phyloP scores from a whole-genome alignment of 2,113 vertebrate genomes.

The Haliaeetus leucogaster region DNA sequence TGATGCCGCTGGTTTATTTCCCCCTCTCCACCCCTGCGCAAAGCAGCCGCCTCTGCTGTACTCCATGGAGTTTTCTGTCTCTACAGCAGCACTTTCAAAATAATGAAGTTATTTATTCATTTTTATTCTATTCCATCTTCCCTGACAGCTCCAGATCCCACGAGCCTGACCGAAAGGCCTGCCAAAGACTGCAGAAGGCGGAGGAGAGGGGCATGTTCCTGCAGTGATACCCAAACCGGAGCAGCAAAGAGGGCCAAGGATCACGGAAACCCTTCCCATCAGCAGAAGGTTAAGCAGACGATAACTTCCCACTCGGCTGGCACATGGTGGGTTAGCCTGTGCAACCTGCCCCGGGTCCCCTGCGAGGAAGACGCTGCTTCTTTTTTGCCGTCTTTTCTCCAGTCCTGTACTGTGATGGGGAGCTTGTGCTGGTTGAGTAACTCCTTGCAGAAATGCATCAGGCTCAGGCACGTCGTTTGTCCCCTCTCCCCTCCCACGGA shows the following conservation, averaged over 20 bases:
- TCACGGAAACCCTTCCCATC: neutral
- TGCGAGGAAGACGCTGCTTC: neutral
- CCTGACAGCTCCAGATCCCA: neutral
- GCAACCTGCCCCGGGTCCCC: rapidly evolving
- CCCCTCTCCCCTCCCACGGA: neutral
- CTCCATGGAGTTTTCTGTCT: neutral
- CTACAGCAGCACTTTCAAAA: neutral
- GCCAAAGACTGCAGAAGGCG: neutral
- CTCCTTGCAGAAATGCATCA: neutral
- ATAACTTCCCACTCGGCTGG: neutral
- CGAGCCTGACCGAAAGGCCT: neutral
- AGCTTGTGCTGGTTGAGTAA: neutral
- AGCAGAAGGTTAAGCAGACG: rapidly evolving
- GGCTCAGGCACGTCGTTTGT: neutral
- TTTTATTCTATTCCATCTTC: neutral
- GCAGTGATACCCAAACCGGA: neutral
- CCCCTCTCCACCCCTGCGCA: rapidly evolving
- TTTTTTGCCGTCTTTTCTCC: neutral
- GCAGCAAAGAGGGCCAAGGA: neutral
- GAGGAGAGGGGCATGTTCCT: neutral
- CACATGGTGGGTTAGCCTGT: neutral
- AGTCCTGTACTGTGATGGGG: rapidly evolving
- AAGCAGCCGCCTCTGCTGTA: neutral
- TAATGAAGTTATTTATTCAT: neutral
- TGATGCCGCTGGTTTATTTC: neutral